Evolutionary conservation across 2,113 vertebrate species (phyloP).

Genomic region (Megaceryle torquata): DNA sequence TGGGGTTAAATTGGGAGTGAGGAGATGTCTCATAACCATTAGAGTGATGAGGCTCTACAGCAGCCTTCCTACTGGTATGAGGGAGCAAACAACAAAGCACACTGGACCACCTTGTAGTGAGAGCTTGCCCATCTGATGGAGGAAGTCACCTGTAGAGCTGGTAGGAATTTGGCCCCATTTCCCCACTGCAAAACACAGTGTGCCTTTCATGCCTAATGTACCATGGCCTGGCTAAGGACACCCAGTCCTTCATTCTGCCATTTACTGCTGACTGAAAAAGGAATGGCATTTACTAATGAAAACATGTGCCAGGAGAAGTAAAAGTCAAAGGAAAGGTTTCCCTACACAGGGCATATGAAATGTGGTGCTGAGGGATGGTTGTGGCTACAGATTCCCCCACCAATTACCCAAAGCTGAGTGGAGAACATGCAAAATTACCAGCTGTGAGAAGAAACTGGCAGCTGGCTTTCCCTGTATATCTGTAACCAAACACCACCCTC

Average conservation of each 20-base stretch:
- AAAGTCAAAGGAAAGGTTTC: background rate
- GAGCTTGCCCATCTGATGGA: background rate
- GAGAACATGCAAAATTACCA: background rate
- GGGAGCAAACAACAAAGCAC: background rate
- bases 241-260: background rate
- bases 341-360: background rate
- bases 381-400: background rate
- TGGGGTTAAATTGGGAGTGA: background rate
- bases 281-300: background rate
- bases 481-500: background rate
- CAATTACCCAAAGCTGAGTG: background rate
- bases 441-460: background rate
- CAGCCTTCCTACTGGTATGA: background rate
- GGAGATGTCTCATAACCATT: background rate
- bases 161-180: background rate
- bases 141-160: background rate
- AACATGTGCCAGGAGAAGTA: background rate
- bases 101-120: fast-evolving
- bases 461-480: background rate
- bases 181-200: background rate
- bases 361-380: fast-evolving
- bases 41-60: background rate
- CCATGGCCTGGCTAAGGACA: background rate
- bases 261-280: background rate
- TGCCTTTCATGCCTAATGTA: background rate